Conservation (phyloP, 1,140 invertebrate species). For the Ephestia elutella region DNA sequence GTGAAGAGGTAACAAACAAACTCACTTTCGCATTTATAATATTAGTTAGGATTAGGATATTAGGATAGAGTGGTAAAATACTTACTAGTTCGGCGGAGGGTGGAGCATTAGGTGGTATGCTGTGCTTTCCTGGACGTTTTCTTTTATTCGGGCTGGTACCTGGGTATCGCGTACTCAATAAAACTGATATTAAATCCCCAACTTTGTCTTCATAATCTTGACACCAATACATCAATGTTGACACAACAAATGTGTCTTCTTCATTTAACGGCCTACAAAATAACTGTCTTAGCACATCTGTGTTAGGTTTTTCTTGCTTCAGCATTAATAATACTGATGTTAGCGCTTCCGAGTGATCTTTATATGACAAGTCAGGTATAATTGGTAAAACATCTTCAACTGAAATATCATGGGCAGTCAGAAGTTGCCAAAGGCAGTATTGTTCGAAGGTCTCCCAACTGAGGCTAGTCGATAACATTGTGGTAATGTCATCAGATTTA, state of each 20-base stretch:
- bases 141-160: conserved; percentile 91
- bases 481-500: conserved; percentile 82
- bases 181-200: conserved; percentile 85
- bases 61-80: conserved; percentile 9
- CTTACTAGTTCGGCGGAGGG: conserved; percentile 76
- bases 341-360: conserved; percentile 92
- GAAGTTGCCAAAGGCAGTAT: conserved; percentile 96
- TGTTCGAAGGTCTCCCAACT: conserved; percentile 98
- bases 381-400: conserved; percentile 92
- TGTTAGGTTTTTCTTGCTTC: conserved; percentile 92
- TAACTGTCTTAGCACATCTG: conserved; percentile 89
- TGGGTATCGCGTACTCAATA: conserved; percentile 86
- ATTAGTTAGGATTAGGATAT: not conserved
- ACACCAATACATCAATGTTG: conserved; percentile 93
- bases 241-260: conserved; percentile 89
- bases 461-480: conserved; percentile 86
- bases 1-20: too few species aligned
- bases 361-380: conserved; percentile 90
- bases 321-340: conserved; percentile 92
- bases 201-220: conserved; percentile 92
- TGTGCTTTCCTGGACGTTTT: conserved; percentile 84
- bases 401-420: conserved; percentile 93
- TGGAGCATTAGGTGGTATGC: conserved; percentile 75
- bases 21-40: too few species aligned
- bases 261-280: conserved; percentile 85